A percentile compares a stretch with the other conserved stretches of the same genome.
Conservation (phyloP, 1,140 invertebrate genomes). For the Proales similis region DNA sequence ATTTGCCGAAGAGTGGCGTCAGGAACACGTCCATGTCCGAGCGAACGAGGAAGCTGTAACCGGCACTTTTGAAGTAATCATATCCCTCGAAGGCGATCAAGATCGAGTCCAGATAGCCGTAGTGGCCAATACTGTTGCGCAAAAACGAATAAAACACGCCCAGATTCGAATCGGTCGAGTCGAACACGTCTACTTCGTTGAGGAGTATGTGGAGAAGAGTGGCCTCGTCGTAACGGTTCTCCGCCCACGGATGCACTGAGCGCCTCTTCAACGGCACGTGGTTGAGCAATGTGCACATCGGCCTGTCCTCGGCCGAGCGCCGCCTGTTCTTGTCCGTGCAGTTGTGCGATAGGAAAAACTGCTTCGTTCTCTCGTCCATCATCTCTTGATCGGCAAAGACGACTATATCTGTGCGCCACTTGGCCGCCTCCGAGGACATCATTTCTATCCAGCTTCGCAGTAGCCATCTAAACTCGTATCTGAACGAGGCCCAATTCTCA, state of each 20-base stretch:
- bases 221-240: background rate
- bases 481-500: background rate
- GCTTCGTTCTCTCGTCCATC: too few species aligned
- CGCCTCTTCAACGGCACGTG: background rate
- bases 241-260: background rate
- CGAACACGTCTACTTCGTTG: background rate
- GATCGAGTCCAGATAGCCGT: constrained; percentile 28
- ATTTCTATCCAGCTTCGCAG: constrained; percentile 33
- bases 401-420: constrained; percentile 32
- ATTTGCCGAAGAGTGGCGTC: constrained; percentile 10
- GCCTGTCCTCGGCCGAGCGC: constrained; percentile 8
- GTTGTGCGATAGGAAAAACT: constrained; percentile 1
- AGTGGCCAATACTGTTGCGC: background rate
- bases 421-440: background rate
- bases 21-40: constrained; percentile 34
- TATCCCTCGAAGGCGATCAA: constrained; percentile 20
- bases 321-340: constrained; percentile 15
- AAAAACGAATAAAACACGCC: constrained; percentile 12
- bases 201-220: background rate
- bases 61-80: constrained; percentile 16
- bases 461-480: constrained; percentile 8
- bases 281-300: constrained; percentile 16
- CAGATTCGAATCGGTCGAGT: background rate
- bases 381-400: background rate
- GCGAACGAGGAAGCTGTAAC: constrained; percentile 18